Percentiles rank a stretch among this genome's conserved stretches.
phyloP scores from a whole-genome alignment of 2,797 vertebrate genomes.

The Mormyrus proboscirostris region DNA sequence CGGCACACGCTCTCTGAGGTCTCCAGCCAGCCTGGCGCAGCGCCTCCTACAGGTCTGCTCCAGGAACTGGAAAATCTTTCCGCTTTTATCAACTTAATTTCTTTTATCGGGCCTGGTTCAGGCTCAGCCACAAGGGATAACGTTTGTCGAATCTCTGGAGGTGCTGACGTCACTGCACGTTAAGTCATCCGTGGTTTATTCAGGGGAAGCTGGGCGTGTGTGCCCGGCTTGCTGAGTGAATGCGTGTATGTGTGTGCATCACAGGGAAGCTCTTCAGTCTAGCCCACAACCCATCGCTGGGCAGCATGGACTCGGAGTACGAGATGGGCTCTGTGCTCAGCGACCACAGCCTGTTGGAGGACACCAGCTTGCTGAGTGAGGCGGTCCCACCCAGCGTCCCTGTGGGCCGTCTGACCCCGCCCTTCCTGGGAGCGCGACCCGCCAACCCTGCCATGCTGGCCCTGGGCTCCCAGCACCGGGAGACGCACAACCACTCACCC shows the following conservation, averaged over 20 bases:
- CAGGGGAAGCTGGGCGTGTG: not conserved
- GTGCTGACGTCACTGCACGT: not conserved
- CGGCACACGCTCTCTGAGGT: conserved; percentile 94
- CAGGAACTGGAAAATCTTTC: not conserved
- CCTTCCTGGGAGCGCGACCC: conserved; percentile 76
- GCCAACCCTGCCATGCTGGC: conserved; percentile 85
- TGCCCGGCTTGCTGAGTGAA: not conserved
- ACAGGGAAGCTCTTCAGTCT: conserved; percentile 80
- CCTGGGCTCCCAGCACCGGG: conserved; percentile 75
- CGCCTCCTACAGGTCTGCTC: conserved; percentile 68
- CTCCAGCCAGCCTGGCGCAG: conserved; percentile 75
- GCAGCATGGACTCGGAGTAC: conserved; percentile 85
- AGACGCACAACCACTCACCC: conserved; percentile 88
- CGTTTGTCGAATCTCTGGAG: not conserved
- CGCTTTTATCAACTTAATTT: not conserved
- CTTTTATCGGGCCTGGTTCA: not conserved
- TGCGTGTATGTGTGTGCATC: conserved; percentile 16
- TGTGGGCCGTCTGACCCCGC: conserved; percentile 52
- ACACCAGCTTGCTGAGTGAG: conserved; percentile 71
- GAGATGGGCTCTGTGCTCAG: conserved; percentile 85
- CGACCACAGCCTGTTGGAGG: conserved; percentile 77
- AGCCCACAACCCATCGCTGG: conserved; percentile 80
- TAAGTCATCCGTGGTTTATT: not conserved
- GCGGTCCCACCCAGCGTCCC: conserved; percentile 65
- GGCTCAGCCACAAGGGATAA: not conserved